Evolutionary conservation across 1,140 invertebrate genomes (phyloP).

Genomic region (Wasmannia auropunctata): DNA sequence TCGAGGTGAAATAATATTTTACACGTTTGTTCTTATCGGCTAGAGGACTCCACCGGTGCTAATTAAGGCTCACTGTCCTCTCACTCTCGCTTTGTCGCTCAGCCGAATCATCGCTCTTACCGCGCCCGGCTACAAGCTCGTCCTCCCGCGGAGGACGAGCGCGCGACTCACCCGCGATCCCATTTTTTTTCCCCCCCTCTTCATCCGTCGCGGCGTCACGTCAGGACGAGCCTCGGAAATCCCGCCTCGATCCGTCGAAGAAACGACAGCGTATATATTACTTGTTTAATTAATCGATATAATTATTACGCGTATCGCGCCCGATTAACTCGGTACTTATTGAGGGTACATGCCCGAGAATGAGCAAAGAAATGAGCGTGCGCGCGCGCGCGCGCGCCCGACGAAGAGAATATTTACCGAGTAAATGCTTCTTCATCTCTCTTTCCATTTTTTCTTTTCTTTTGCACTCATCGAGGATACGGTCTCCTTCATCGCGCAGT

Average conservation of each 20-base stretch:
- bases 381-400: conserved; percentile 23
- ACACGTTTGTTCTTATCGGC: not conserved
- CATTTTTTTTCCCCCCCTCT: too few relatives aligned
- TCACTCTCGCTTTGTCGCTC: not conserved
- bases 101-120: not conserved
- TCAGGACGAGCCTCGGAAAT: not conserved
- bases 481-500: conserved; percentile 30
- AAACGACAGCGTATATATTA: conserved; percentile 19
- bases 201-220: conserved; percentile 4
- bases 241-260: conserved; percentile 3
- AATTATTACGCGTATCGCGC: conserved; percentile 50
- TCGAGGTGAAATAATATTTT: conserved; percentile 7
- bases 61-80: not conserved
- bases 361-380: conserved; percentile 56
- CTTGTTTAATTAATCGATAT: conserved; percentile 48
- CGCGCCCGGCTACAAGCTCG: not conserved
- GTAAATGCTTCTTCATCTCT: conserved; percentile 42
- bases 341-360: conserved; percentile 52
- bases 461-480: conserved; percentile 40
- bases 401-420: conserved; percentile 65
- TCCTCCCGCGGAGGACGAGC: not conserved
- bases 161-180: conserved; percentile 10
- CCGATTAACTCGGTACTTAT: conserved; percentile 45
- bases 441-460: conserved; percentile 27
- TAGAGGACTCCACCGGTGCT: not conserved